These are phyloP conservation scores for Microctenopoma stevenorrisi DNA, from an alignment of 2,797 vertebrate species.

Conservation along the genomic window DNA sequence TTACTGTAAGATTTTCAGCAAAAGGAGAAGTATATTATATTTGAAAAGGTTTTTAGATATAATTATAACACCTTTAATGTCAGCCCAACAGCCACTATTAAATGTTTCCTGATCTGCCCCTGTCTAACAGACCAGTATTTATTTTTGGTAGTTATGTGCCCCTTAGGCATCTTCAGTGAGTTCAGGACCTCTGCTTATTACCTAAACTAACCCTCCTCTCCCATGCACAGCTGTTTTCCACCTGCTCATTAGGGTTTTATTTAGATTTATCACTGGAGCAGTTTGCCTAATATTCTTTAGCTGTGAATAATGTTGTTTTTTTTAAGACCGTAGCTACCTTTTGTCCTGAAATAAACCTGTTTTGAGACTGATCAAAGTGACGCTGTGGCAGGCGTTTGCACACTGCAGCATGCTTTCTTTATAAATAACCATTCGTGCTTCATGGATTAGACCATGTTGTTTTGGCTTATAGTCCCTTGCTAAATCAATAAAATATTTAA, in stretches of 20 bases:
- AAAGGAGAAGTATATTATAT: no score
- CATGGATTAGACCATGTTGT: neutral
- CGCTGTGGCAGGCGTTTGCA: no score
- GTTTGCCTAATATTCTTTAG: neutral
- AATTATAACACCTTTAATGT: no score
- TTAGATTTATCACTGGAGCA: neutral
- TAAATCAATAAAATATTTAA: neutral
- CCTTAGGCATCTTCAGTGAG: neutral
- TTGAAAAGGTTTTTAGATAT: no score
- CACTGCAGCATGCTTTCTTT: no score
- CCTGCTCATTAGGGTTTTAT: conserved; percentile 10
- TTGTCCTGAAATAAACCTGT: neutral
- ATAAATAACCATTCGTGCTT: neutral
- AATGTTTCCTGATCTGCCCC: no score
- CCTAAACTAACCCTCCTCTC: neutral
- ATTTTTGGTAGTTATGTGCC: neutral
- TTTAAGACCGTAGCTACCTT: neutral
- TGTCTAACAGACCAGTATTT: neutral
- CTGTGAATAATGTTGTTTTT: neutral
- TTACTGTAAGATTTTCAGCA: no score
- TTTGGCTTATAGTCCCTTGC: neutral
- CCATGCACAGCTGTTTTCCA: neutral
- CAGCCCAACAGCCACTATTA: neutral
- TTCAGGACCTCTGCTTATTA: conserved; percentile 2
- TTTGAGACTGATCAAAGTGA: no score